These are phyloP conservation scores for Diploptera punctata DNA, from an alignment of 2,888 invertebrate species.

Conservation along the genomic window DNA sequence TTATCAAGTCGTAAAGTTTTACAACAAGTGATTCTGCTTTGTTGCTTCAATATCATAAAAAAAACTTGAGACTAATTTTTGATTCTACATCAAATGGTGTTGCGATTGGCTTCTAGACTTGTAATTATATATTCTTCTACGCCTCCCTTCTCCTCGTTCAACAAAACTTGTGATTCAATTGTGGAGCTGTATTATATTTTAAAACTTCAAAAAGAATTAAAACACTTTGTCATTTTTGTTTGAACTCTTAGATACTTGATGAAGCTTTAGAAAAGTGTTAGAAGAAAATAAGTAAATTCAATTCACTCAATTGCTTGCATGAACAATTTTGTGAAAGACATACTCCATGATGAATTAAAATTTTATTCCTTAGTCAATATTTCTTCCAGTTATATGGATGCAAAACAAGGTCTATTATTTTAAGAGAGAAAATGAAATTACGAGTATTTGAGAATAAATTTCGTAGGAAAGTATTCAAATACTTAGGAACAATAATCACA, in stretches of 20 bases:
- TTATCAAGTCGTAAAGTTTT: not conserved
- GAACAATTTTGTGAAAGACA: too few relatives aligned
- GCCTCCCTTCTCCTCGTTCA: not conserved
- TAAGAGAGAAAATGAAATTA: too few relatives aligned
- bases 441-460: too few relatives aligned
- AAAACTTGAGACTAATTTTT: conserved; percentile 1
- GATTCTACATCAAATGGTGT: not conserved
- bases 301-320: too few relatives aligned
- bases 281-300: too few relatives aligned
- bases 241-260: not conserved
- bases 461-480: too few relatives aligned
- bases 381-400: too few relatives aligned
- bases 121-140: not conserved
- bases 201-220: not conserved
- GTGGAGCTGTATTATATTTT: not conserved
- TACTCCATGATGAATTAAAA: too few relatives aligned
- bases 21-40: not conserved
- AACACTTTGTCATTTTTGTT: not conserved
- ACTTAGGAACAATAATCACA: too few relatives aligned
- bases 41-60: not conserved
- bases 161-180: not conserved
- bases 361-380: too few relatives aligned
- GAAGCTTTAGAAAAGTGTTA: too few relatives aligned
- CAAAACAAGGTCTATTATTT: too few relatives aligned
- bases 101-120: not conserved